Conservation (phyloP, 2,113 vertebrate genomes). For the Mobula hypostoma region DNA sequence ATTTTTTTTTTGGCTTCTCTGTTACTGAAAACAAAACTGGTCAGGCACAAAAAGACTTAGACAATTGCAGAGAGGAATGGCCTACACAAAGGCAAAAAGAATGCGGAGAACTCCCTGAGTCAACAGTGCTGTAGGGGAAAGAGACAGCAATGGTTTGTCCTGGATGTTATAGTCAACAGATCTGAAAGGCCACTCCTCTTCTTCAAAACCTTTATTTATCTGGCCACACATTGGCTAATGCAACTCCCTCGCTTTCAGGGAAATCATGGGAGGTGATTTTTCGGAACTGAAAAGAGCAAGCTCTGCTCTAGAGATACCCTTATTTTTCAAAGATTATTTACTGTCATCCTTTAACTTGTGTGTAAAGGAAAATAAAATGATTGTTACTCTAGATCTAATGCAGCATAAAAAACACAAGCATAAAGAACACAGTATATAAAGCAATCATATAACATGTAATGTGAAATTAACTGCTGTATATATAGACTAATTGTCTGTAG, state of each 20-base stretch:
- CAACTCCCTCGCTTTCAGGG: neutral
- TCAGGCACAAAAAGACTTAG: neutral
- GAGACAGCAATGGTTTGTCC: neutral
- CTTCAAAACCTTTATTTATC: neutral
- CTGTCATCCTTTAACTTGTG: too few species aligned
- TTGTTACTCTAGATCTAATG: too few species aligned
- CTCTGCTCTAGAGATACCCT: too few species aligned
- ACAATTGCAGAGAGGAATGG: neutral
- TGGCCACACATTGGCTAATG: neutral
- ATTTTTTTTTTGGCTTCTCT: too few species aligned
- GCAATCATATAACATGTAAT: too few species aligned
- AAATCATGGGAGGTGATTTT: neutral
- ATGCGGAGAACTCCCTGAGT: neutral
- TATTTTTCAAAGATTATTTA: too few species aligned
- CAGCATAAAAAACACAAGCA: too few species aligned
- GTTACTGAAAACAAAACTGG: neutral
- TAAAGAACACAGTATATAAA: too few species aligned
- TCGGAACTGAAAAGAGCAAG: too few species aligned
- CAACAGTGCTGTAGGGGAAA: neutral
- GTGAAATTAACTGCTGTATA: too few species aligned
- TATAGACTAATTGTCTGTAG: too few species aligned
- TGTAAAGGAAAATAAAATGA: too few species aligned
- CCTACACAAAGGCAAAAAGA: neutral
- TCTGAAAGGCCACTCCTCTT: neutral
- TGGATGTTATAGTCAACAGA: neutral